phyloP scores from a whole-genome alignment of 1,140 invertebrate species.

The Drosophila elegans region DNA sequence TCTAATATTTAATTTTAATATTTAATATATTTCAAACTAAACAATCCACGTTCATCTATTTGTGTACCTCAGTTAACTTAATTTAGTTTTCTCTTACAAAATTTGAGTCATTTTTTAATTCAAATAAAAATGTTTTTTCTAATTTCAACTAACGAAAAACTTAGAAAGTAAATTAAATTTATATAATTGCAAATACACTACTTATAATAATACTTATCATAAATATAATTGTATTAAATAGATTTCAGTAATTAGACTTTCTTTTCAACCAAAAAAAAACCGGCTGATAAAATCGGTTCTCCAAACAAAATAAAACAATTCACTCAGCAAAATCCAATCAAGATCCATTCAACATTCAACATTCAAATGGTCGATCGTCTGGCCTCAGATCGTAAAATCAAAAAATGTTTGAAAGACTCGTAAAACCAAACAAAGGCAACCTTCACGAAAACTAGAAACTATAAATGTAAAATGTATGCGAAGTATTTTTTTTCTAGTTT shows the following conservation, averaged over 20 bases:
- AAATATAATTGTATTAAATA: background rate
- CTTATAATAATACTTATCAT: background rate
- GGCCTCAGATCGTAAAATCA: conserved; percentile 28
- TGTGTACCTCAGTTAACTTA: too few species aligned
- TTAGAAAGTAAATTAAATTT: too few species aligned
- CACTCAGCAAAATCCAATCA: conserved; percentile 11
- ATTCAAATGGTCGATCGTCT: background rate
- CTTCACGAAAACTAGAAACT: conserved; percentile 52
- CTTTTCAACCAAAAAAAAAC: background rate
- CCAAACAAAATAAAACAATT: background rate
- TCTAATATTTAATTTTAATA: too few species aligned
- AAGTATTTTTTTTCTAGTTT: conserved; percentile 30
- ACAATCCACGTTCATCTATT: too few species aligned
- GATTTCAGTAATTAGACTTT: conserved; percentile 1
- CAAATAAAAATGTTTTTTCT: too few species aligned
- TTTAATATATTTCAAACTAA: too few species aligned
- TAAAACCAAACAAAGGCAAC: conserved; percentile 43
- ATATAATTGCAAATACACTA: background rate
- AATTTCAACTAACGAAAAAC: too few species aligned
- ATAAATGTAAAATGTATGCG: conserved; percentile 46
- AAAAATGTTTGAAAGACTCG: conserved; percentile 36
- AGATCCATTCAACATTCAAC: conserved; percentile 28
- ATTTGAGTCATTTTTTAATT: too few species aligned
- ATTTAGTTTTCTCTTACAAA: too few species aligned
- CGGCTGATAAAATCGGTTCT: background rate